phyloP scores from a whole-genome alignment of 2,113 vertebrate species.

The Tenebrosternarchus preto region DNA sequence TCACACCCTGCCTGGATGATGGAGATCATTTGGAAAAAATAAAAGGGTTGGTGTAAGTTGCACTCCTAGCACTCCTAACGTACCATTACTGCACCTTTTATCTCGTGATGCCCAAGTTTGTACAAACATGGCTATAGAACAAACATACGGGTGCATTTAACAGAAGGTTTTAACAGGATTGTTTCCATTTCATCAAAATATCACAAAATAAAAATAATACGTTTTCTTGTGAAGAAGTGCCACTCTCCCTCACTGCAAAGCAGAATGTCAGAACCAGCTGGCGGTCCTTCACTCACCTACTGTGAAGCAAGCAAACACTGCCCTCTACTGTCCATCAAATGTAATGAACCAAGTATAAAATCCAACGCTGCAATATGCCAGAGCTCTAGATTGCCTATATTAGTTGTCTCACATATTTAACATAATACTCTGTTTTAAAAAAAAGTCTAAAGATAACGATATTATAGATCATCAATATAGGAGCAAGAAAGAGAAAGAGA shows the following conservation, averaged over 20 bases:
- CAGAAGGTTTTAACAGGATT: not conserved
- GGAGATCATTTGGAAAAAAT: not conserved
- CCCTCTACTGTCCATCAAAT: constrained; percentile 30
- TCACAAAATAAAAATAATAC: not conserved
- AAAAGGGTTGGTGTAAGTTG: not conserved
- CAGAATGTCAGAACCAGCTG: not conserved
- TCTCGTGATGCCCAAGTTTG: too few species aligned
- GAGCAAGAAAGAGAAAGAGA: constrained; percentile 3
- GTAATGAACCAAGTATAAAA: constrained; percentile 6
- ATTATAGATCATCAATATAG: not conserved
- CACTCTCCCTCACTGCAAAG: not conserved
- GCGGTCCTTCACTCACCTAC: not conserved
- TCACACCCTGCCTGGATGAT: not conserved
- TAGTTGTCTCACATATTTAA: not conserved
- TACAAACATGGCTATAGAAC: too few species aligned
- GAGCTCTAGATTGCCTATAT: not conserved
- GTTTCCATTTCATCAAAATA: not conserved
- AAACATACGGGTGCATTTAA: too few species aligned
- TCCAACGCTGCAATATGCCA: not conserved
- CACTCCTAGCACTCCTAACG: too few species aligned
- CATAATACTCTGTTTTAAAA: not conserved
- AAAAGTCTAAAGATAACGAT: too few species aligned
- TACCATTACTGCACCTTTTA: too few species aligned
- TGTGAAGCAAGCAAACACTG: constrained; percentile 26
- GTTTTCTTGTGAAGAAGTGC: not conserved